Evolutionary conservation across 2,797 vertebrate species (phyloP), one percentile per base, ranked within the genome.

Genomic region (Muscicapa comitata): DNA sequence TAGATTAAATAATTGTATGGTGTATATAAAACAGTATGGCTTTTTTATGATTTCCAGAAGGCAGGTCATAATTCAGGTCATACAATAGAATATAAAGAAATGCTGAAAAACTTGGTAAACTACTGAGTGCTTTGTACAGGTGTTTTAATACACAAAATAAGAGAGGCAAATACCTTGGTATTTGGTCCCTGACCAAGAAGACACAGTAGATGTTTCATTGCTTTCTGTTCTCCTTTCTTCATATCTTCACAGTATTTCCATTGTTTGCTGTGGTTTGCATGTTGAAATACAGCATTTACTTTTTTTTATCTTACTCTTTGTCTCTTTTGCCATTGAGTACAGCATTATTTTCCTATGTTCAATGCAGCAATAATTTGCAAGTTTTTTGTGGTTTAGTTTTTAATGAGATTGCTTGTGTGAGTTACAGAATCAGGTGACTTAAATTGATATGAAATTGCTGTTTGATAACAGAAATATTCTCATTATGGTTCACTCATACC

Each of bases 401-500:
- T 42, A 79, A 37, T 62, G 38, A 28, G 17, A 6, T 51, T 43
- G 7, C 11, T 82, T 86, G 25, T 86, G 17, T 80, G 68, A 88
- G 20, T 82, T 77, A 47, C 40, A 82, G 25, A 23, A 26, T 75
- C 40, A 70, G 24, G 24, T 70, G 29, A 24, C 45, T 76, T 42
- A 71, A 90, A 40, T 13, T 76, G 28, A 26, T 35, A 43, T 33
- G 42, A 82, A 73, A 63, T 86, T 73, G 40, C 43, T 81, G 15
- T 78, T 68, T 88, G 66, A 16, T 94, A 68, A 94, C 54, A 77
- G 68, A 72, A 74, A n/a, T 90, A 35, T 47, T 67, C 70, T 97
- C 35, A 35, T 65, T 93, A 28, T 40, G 47, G 16, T 87, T 96
- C 81, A 24, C 72, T 58, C 70, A 20, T 95, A 16, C 83, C 65